These are phyloP conservation scores for Megamerina dolium DNA, from an alignment of 2,888 invertebrate species.

Conservation along the genomic window DNA sequence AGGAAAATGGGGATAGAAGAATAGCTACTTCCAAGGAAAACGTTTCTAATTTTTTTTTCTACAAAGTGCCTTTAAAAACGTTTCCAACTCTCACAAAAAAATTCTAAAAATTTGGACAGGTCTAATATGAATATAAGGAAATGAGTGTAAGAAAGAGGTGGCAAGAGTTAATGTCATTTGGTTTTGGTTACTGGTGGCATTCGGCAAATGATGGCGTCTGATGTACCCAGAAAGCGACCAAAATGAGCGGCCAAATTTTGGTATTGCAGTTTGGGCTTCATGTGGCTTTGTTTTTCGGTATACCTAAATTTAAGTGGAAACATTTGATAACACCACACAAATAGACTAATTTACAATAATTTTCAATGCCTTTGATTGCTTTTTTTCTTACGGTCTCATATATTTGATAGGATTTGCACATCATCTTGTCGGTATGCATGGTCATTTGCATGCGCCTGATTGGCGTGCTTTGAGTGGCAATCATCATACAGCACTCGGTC, in stretches of 20 bases:
- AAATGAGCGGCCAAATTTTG: constrained; percentile 43
- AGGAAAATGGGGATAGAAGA: no score
- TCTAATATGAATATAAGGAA: no score
- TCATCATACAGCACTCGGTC: constrained; percentile 30
- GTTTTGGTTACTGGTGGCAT: no score
- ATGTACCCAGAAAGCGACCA: constrained; percentile 27
- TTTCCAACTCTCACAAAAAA: no score
- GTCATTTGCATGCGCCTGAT: constrained; percentile 59
- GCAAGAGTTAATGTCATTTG: no score
- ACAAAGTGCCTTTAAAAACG: no score
- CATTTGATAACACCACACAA: background rate
- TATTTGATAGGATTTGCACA: constrained; percentile 63
- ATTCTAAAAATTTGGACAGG: no score
- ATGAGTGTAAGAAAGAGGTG: no score
- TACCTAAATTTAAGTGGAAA: constrained; percentile 6
- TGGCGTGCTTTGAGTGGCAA: constrained; percentile 51
- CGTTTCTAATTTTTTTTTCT: no score
- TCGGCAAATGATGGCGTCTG: background rate
- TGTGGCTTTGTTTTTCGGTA: constrained; percentile 24
- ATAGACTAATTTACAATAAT: background rate
- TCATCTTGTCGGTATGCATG: constrained; percentile 65
- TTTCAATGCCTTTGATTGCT: no score
- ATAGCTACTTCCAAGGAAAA: no score
- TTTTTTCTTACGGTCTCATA: background rate
- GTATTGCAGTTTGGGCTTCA: constrained; percentile 38